These are phyloP conservation scores for Chrysolina americana DNA, from an alignment of 2,888 invertebrate species.

Conservation along the genomic window DNA sequence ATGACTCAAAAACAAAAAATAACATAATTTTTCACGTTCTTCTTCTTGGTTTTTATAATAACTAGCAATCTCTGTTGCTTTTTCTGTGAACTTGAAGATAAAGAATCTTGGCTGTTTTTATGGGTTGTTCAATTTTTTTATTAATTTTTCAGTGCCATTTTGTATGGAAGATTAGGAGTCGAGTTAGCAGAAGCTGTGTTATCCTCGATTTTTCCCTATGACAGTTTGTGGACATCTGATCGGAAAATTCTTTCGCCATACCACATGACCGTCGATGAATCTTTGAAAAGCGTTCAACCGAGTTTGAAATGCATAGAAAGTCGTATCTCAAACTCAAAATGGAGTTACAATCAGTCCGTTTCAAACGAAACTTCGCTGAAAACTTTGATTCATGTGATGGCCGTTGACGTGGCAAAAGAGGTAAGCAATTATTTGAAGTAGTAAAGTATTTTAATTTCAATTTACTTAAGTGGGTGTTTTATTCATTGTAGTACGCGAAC, in stretches of 20 bases:
- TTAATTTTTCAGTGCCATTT: slow-evolving; percentile 65
- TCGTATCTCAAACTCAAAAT: slow-evolving; percentile 55
- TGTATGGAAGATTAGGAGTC: slow-evolving; percentile 71
- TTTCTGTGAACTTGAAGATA: too few relatives aligned
- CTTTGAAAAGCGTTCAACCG: slow-evolving; percentile 53
- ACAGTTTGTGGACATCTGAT: slow-evolving; percentile 66
- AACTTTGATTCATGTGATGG: slow-evolving; percentile 62
- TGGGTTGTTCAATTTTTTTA: not conserved
- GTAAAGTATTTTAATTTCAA: too few relatives aligned
- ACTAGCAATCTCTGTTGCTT: too few relatives aligned
- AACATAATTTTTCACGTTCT: too few relatives aligned
- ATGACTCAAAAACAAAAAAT: too few relatives aligned
- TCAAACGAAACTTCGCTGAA: slow-evolving; percentile 63
- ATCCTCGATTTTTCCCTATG: slow-evolving; percentile 68
- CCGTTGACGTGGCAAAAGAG: slow-evolving; percentile 65
- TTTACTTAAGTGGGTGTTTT: too few relatives aligned
- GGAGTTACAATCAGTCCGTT: slow-evolving; percentile 51
- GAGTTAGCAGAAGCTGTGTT: slow-evolving; percentile 70
- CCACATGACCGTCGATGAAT: slow-evolving; percentile 66
- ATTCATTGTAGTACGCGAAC: too few relatives aligned
- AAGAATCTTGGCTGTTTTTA: too few relatives aligned
- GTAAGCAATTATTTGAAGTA: slow-evolving; percentile 56
- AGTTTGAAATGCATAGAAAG: slow-evolving; percentile 56
- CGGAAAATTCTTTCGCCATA: slow-evolving; percentile 67
- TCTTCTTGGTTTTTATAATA: too few relatives aligned